phyloP scores from a whole-genome alignment of 2,888 invertebrate species.

The Entomobrya proxima region DNA sequence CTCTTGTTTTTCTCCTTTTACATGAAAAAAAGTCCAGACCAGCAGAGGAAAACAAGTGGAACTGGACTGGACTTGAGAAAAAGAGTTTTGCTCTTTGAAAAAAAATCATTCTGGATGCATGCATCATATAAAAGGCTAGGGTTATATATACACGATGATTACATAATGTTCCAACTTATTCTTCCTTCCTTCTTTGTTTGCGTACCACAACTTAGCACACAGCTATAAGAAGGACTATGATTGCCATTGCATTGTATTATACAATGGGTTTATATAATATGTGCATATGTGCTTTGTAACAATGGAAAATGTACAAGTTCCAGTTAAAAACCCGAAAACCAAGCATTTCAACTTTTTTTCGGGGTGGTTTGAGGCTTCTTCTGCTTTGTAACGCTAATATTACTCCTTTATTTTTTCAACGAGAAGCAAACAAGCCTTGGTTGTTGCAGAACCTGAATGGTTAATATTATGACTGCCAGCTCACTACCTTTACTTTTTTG shows the following conservation, averaged over 20 bases:
- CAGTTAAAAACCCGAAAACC: not conserved
- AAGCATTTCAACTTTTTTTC: slow-evolving; percentile 3
- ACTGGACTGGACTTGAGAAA: too few relatives aligned
- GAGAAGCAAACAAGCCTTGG: slow-evolving; percentile 42
- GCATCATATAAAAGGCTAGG: not conserved
- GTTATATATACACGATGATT: slow-evolving; percentile 42
- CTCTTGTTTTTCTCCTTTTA: not conserved
- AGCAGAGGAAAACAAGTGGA: slow-evolving; percentile 36
- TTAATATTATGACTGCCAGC: slow-evolving; percentile 61
- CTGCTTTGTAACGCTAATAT: not conserved
- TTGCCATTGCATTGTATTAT: slow-evolving; percentile 25
- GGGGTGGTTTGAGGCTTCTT: slow-evolving; percentile 15
- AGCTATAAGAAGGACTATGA: slow-evolving; percentile 20
- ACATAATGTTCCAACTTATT: slow-evolving; percentile 66
- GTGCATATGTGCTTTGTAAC: not conserved
- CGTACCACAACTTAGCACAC: not conserved
- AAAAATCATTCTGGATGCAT: slow-evolving; percentile 50
- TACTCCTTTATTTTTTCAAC: not conserved
- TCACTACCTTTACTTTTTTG: slow-evolving; percentile 40
- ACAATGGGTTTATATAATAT: not conserved
- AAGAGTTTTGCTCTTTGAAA: slow-evolving; percentile 44
- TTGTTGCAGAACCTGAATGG: slow-evolving; percentile 58
- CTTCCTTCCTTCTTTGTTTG: slow-evolving; percentile 52
- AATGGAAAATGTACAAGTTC: slow-evolving; percentile 19
- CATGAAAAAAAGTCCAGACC: not conserved